Evolutionary conservation across 2,113 vertebrate genomes (phyloP).

Genomic region (Cygnus atratus): DNA sequence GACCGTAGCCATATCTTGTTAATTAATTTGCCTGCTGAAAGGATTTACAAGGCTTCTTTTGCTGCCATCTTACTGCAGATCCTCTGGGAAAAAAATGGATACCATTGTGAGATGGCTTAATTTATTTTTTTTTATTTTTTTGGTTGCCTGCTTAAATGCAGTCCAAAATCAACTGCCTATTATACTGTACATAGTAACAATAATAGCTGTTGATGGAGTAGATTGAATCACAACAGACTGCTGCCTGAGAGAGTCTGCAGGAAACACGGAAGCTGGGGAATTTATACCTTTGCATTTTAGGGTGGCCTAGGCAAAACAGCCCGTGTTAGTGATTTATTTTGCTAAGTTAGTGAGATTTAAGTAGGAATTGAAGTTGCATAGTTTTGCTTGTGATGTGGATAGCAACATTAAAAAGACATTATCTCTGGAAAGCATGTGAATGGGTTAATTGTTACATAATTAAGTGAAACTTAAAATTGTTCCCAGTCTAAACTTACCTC

Average conservation of each 20-base stretch:
- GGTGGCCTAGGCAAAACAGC: background rate
- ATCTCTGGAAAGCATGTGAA: background rate
- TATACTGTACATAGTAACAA: background rate
- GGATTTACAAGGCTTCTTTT: constrained; percentile 44
- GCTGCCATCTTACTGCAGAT: background rate
- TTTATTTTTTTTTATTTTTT: background rate
- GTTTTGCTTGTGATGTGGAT: background rate
- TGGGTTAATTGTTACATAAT: background rate
- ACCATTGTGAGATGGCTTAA: background rate
- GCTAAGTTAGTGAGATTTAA: background rate
- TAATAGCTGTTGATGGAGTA: background rate
- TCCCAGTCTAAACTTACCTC: background rate
- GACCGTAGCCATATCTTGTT: background rate
- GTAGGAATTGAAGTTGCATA: background rate
- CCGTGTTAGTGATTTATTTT: background rate
- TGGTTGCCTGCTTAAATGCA: background rate
- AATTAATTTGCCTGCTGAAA: constrained; percentile 35
- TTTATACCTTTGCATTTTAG: background rate
- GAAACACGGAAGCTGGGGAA: background rate
- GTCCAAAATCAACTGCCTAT: background rate
- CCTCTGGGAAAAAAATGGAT: background rate
- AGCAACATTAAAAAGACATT: background rate
- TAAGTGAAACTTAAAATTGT: background rate
- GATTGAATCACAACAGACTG: background rate
- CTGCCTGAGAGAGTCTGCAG: background rate